Evolutionary conservation across 2,113 vertebrate genomes (phyloP).

Genomic region (Chamaea fasciata): DNA sequence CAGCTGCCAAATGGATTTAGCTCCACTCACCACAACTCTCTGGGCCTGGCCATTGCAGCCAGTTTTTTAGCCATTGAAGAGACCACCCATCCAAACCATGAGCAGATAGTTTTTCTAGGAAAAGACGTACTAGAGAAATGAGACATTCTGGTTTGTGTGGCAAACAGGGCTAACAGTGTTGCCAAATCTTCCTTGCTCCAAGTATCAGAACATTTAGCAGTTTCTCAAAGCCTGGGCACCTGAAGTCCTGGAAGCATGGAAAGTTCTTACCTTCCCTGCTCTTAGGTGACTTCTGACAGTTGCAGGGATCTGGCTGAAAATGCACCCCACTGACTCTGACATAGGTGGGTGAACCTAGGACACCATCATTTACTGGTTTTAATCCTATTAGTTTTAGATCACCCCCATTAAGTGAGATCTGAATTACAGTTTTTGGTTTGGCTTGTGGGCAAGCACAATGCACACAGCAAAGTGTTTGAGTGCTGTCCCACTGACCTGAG

Average conservation of each 20-base stretch:
- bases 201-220: neutral
- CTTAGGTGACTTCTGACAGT: neutral
- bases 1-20: neutral
- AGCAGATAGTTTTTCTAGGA: neutral
- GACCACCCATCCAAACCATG: neutral
- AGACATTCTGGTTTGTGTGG: neutral
- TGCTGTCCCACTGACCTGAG: neutral
- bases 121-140: neutral
- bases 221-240: neutral
- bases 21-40: neutral
- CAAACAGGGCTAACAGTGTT: neutral
- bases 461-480: neutral
- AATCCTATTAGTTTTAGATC: neutral
- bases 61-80: neutral
- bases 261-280: neutral
- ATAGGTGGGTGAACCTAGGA: neutral
- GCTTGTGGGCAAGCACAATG: neutral
- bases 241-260: neutral
- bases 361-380: neutral
- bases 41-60: neutral
- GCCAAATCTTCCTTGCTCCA: neutral
- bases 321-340: fast-evolving
- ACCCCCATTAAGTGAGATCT: neutral
- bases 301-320: neutral
- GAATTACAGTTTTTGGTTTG: neutral